Evolutionary conservation across 2,797 vertebrate genomes (phyloP), one percentile per base, ranked within the genome.

Genomic region (Muraenolepis orangiensis): DNA sequence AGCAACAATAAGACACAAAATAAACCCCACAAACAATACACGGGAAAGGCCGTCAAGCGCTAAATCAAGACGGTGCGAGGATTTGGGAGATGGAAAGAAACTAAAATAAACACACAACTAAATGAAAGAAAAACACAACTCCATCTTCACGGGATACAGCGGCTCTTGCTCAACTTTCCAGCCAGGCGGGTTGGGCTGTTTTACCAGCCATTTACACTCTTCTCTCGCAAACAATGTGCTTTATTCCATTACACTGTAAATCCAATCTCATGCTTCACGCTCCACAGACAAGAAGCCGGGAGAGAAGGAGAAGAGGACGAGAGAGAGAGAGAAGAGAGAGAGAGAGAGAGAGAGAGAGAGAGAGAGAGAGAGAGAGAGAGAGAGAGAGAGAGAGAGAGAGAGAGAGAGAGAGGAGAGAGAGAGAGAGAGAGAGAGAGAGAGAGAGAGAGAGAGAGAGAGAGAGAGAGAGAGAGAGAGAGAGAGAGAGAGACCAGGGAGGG

Each of bases 221-320:
- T 80, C 82, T 79, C 86, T 80, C 81, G 79, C 83, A 89, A 92
- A 93, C 91, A 93, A 92, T 91, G 88, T 81, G 87, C 89, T 90
- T 90, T 88, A 91, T 93, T 91, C 88, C 85, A 90, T 92, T 92
- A 89, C 89, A 85, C 85, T 83, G 83, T 89, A 91, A 92, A 93
- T 93, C 90, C 90, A 92, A 91, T 90, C 85, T 92, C 92, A 92
- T 91, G 91, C 92, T 93, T 93, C 91, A 91, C 70, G 88, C 85
- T 89, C 82, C 81, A 85, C 66, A 73, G 87, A 84, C 40, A 80
- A 86, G 82, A 74, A 78, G 83, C 81, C 79, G 83, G 32, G 68
- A 81, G 84, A 76, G 81, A 78, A 40, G 40, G 74, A 82, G 74
- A 80, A 74, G 77, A 82, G 80, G 79, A 81, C 28, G 61, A 81